Conservation (phyloP, 2,797 vertebrate species). For the Galago senegalensis region DNA sequence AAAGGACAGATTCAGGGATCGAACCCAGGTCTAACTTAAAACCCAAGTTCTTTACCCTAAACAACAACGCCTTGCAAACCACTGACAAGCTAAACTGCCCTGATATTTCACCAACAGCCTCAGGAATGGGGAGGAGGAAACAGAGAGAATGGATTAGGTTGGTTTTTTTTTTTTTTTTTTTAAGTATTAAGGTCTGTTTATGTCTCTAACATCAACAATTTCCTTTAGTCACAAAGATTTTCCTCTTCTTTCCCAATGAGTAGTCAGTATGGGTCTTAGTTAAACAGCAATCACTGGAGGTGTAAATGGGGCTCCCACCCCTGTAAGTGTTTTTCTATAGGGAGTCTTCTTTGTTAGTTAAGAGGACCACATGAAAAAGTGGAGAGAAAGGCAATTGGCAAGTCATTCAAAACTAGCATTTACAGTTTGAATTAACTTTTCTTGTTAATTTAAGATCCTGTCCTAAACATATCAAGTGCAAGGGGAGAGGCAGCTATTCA, state of each 20-base stretch:
- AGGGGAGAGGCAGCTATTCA: neutral
- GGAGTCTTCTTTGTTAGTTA: neutral
- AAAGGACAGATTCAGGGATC: neutral
- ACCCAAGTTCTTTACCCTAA: neutral
- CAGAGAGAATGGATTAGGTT: neutral
- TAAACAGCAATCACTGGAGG: neutral
- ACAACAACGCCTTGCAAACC: neutral
- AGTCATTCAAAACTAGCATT: conserved; percentile 46
- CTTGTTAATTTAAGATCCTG: conserved; percentile 14
- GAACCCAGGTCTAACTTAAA: conserved; percentile 16
- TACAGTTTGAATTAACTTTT: conserved; percentile 22
- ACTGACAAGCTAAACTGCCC: neutral
- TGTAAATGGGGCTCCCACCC: neutral
- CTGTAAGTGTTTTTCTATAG: neutral
- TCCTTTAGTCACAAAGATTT: conserved; percentile 45
- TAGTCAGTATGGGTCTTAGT: neutral
- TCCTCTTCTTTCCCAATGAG: neutral
- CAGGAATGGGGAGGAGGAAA: neutral
- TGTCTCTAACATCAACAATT: conserved; percentile 19
- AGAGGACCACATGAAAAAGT: neutral
- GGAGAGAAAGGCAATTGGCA: neutral
- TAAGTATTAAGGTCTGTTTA: neutral
- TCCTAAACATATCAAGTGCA: neutral
- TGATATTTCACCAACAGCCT: neutral
- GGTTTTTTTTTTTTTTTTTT: neutral